Base-by-base conservation (phyloP, 2,888 invertebrate genomes). In the Trissonchulus sp. region DNA sequence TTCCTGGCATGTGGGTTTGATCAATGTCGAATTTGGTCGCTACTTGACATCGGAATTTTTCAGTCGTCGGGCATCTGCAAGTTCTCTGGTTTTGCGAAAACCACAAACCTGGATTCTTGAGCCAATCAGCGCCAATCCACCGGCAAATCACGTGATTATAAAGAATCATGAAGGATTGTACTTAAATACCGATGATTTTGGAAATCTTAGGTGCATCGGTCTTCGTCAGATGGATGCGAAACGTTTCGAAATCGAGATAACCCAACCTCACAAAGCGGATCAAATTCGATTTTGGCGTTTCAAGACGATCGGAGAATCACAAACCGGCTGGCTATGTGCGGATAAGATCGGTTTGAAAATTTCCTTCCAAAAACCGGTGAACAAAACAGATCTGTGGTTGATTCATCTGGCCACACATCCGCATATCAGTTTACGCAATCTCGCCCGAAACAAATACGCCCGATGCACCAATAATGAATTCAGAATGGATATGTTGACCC, bases 371-470 rank as follows among this genome's bases (percentile, higher is more conserved):
- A 23, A 8, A 48, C 8, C 48, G 8, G 8, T 23, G 48, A 23
- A 48, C 48, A 48, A 48, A 23, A 23, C 8, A 23, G 48, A 48
- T 23, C 48, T 48, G 8, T 65, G 68, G 68, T 18, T 65, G 15
- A n/a, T 65, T 28, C 68, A 65, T 65, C n/a, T 65, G 35, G 68
- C 68, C 31, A n/a, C 68, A 8, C 68, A 65, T 65, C 68, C 68
- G 8, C 68, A 65, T 8, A 34, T 65, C 8, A 15, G 8, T n/a
- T n/a, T 65, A 8, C 8, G 33, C 8, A 65, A 34, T 34, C 68
- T 65, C 8, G 35, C 68, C 68, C 68, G 68, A 28, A 18, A 28
- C 8, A 65, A 30, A n/a, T 65, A 33, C n/a, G 68, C 28, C 8
- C 8, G 68, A 65, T 18, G 8, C 8, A 28, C 28, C 8, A n/a